Percentiles rank a stretch among this genome's conserved stretches.
phyloP scores from a whole-genome alignment of 2,888 invertebrate genomes.

The Epinotia brunnichana region DNA sequence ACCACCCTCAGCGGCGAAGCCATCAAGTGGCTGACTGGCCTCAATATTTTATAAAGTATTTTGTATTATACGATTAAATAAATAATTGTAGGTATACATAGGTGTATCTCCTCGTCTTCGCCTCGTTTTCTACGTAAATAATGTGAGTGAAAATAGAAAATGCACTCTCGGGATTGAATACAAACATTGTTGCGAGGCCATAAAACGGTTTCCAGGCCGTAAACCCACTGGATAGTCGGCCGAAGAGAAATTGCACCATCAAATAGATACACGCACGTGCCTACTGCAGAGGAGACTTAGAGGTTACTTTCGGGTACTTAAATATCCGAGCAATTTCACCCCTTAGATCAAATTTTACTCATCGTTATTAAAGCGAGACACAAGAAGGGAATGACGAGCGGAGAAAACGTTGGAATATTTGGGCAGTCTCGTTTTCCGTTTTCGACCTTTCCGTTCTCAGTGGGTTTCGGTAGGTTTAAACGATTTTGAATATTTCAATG shows the following conservation, averaged over 20 bases:
- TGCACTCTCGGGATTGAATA: slow-evolving; percentile 30
- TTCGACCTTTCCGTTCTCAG: not conserved
- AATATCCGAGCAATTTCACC: not conserved
- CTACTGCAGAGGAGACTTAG: not conserved
- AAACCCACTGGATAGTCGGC: slow-evolving; percentile 6
- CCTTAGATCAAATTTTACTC: not conserved
- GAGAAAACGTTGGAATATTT: not conserved
- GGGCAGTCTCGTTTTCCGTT: not conserved
- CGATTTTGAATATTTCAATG: too few species aligned
- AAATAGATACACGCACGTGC: not conserved
- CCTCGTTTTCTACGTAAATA: slow-evolving; percentile 5
- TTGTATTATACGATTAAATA: not conserved
- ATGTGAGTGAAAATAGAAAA: slow-evolving; percentile 36
- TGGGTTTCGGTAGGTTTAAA: not conserved
- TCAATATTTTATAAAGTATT: too few species aligned
- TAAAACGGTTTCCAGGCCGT: slow-evolving; percentile 25
- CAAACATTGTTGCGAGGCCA: slow-evolving; percentile 33
- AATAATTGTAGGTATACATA: not conserved
- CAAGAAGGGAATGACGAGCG: not conserved
- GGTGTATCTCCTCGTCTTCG: not conserved
- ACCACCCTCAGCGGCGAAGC: too few species aligned
- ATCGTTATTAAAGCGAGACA: not conserved
- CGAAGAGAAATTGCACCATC: slow-evolving; percentile 18
- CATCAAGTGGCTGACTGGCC: too few species aligned
- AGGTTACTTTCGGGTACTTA: not conserved